phyloP scores from a whole-genome alignment of 2,888 invertebrate species.

The Siphlonurus alternatus region DNA sequence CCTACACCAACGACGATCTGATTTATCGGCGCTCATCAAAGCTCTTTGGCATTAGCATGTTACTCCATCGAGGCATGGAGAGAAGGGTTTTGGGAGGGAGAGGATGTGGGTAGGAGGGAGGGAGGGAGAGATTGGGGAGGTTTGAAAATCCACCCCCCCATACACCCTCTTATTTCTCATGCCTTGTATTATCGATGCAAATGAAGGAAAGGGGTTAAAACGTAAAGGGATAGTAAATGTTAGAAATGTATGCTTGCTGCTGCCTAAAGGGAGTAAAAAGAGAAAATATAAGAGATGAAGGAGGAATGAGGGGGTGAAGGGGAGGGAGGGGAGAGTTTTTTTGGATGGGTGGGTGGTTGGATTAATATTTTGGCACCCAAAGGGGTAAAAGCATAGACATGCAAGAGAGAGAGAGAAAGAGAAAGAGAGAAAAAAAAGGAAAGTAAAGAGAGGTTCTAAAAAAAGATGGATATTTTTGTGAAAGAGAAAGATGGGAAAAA shows the following conservation, averaged over 20 bases:
- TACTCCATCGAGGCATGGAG: not conserved
- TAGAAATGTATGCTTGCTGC: not conserved
- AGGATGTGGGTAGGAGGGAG: not conserved
- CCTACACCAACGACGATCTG: slow-evolving; percentile 1
- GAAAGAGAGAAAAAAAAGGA: not conserved
- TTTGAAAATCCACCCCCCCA: not conserved
- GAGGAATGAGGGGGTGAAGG: not conserved
- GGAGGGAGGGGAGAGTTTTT: not conserved
- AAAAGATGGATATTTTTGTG: too few relatives aligned
- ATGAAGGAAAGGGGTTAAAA: slow-evolving; percentile 4
- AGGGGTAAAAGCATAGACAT: not conserved
- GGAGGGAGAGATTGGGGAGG: not conserved
- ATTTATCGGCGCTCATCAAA: slow-evolving; percentile 2
- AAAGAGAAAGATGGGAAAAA: not conserved
- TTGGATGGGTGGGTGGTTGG: not conserved
- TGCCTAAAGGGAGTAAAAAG: not conserved
- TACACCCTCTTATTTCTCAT: too few relatives aligned
- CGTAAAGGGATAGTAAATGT: not conserved
- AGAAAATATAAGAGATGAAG: not conserved
- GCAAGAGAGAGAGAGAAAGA: not conserved
- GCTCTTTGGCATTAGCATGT: slow-evolving; percentile 3
- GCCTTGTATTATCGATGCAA: slow-evolving; percentile 2
- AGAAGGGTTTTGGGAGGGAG: not conserved
- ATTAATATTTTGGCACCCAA: slow-evolving; percentile 4
- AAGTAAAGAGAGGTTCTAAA: not conserved